A percentile compares a stretch with the other conserved stretches of the same genome.
phyloP scores from a whole-genome alignment of 2,797 vertebrate genomes.

The Ctenosaura bakeri region DNA sequence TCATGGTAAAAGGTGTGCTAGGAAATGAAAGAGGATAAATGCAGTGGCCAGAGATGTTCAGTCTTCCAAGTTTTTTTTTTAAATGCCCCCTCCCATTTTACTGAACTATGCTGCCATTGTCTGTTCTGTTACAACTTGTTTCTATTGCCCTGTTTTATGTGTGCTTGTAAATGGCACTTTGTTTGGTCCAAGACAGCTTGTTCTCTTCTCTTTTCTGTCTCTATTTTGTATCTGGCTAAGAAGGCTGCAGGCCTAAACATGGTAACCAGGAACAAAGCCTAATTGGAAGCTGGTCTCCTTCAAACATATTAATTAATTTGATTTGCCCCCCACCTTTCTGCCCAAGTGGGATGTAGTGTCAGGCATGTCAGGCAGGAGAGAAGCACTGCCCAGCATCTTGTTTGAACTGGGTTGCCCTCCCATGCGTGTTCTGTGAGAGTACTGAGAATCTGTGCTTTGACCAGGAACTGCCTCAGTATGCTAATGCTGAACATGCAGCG shows the following conservation, averaged over 20 bases:
- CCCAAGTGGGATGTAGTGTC: not conserved
- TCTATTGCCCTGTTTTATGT: not conserved
- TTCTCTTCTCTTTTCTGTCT: not conserved
- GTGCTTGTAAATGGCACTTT: not conserved
- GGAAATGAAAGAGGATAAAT: not conserved
- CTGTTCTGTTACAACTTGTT: not conserved
- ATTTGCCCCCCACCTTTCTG: too few species aligned
- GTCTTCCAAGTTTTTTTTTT: not conserved
- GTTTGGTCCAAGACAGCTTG: not conserved
- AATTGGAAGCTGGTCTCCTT: not conserved
- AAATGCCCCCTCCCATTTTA: too few species aligned
- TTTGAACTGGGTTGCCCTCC: not conserved
- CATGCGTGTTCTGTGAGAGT: too few species aligned
- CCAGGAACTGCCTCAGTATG: too few species aligned
- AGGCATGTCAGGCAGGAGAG: not conserved
- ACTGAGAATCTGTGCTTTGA: not conserved
- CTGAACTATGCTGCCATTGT: not conserved
- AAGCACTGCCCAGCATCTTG: not conserved
- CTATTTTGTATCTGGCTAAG: not conserved
- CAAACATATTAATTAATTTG: not conserved
- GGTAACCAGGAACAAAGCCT: too few species aligned
- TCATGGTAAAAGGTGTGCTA: too few species aligned
- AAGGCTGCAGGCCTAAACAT: too few species aligned
- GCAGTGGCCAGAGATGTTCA: constrained; percentile 52
- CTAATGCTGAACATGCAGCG: not conserved